Conservation (phyloP, 2,797 vertebrate genomes). For the Sebastes ruberrimus region DNA sequence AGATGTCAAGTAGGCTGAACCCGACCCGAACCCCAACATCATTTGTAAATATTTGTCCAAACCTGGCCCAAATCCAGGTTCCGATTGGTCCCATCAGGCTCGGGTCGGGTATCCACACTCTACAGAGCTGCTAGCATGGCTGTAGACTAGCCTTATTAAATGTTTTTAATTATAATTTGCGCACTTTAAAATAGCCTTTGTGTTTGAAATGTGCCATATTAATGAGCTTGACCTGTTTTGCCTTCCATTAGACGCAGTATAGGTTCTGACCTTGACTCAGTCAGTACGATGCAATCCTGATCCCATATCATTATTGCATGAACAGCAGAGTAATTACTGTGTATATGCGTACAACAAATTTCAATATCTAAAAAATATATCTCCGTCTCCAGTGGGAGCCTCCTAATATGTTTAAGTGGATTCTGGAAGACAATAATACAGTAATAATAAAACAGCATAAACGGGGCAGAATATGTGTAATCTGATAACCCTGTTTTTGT, state of each 20-base stretch:
- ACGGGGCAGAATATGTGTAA: constrained; percentile 25
- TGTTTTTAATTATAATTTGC: neutral
- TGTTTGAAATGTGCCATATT: neutral
- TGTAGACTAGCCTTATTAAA: neutral
- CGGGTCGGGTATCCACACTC: no score
- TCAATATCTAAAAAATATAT: neutral
- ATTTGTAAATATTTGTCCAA: no score
- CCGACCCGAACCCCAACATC: no score
- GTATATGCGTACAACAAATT: neutral
- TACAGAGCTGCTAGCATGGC: no score
- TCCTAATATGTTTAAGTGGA: constrained; percentile 25
- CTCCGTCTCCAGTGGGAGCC: neutral
- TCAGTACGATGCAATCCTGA: neutral
- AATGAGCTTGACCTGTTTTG: neutral
- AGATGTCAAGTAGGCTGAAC: no score
- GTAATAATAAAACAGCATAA: neutral
- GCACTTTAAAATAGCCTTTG: neutral
- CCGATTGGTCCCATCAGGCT: no score
- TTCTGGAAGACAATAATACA: constrained; percentile 22
- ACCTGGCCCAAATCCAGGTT: no score
- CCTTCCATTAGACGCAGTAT: neutral
- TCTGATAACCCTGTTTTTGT: constrained; percentile 24
- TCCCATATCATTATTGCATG: neutral
- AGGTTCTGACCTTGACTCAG: neutral
- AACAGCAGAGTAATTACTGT: neutral